These are phyloP conservation scores for Telmatherina bonti DNA, from an alignment of 2,797 vertebrate genomes.

Conservation along the genomic window DNA sequence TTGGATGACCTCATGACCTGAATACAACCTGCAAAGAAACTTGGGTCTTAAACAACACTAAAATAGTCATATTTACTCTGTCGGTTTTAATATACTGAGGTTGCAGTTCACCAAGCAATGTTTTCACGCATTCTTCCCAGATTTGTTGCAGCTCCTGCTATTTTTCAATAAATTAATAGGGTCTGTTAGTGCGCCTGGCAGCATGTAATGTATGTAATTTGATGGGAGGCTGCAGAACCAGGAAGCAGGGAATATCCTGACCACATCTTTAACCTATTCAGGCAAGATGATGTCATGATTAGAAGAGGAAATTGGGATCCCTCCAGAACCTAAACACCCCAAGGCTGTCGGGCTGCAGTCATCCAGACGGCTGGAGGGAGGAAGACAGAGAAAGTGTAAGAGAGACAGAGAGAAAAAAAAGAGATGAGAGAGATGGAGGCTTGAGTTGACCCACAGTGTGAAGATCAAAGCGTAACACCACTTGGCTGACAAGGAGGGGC, in stretches of 20 bases:
- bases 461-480: constrained; percentile 84
- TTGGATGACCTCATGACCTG: constrained; percentile 78
- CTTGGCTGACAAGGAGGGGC: constrained; percentile 77
- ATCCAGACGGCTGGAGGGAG: constrained; percentile 71
- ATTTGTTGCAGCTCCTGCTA: constrained; percentile 44
- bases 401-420: constrained; percentile 16
- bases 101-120: constrained; percentile 35
- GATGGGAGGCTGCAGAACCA: constrained; percentile 79
- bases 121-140: constrained; percentile 55
- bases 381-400: constrained; percentile 34
- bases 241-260: constrained; percentile 84
- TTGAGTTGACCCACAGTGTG: constrained; percentile 65
- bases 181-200: constrained; percentile 63
- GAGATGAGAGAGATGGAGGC: constrained; percentile 45
- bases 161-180: constrained; percentile 56
- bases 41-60: constrained; percentile 19
- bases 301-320: constrained; percentile 87
- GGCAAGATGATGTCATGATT: constrained; percentile 90
- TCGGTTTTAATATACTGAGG: constrained; percentile 24
- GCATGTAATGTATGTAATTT: constrained; percentile 83
- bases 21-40: constrained; percentile 47
- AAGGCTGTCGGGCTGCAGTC: constrained; percentile 71
- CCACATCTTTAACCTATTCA: constrained; percentile 90
- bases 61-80: constrained; percentile 30
- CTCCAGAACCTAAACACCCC: constrained; percentile 87